A percentile compares a stretch with the other conserved stretches of the same genome.
phyloP scores from a whole-genome alignment of 2,113 vertebrate genomes.

The Ailuropoda melanoleuca region DNA sequence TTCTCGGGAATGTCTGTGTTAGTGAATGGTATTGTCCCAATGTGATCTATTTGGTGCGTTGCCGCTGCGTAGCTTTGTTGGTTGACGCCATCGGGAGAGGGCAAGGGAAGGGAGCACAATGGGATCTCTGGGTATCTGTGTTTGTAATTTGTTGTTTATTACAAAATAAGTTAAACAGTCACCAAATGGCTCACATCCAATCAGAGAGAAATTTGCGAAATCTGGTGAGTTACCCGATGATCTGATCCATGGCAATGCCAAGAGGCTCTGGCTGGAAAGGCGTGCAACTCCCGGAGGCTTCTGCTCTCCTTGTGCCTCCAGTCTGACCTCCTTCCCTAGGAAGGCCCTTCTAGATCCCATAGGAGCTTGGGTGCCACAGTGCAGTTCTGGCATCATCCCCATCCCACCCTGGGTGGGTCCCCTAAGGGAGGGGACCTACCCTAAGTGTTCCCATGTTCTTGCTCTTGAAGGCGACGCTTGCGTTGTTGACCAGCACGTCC shows the following conservation, averaged over 20 bases:
- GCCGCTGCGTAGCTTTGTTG: background rate
- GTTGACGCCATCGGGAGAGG: background rate
- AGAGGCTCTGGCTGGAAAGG: background rate
- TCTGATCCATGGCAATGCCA: background rate
- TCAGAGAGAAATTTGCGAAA: too few species aligned
- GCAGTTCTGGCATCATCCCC: background rate
- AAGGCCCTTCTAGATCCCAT: background rate
- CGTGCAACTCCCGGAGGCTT: background rate
- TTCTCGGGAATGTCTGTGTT: background rate
- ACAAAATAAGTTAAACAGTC: too few species aligned
- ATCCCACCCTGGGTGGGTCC: background rate
- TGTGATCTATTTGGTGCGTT: background rate
- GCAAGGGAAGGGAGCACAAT: background rate
- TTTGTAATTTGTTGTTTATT: too few species aligned
- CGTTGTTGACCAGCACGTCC: slow-evolving; percentile 94
- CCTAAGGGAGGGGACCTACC: too few species aligned
- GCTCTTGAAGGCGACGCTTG: slow-evolving; percentile 94
- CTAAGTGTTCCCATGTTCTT: background rate
- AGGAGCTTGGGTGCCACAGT: background rate
- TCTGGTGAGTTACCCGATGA: too few species aligned
- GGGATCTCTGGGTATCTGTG: background rate
- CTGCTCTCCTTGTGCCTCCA: background rate
- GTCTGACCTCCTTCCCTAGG: background rate
- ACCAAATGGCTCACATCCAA: too few species aligned
- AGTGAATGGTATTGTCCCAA: background rate